Evolutionary conservation across 2,113 vertebrate species (phyloP).

Genomic region (Lepus timidus): DNA sequence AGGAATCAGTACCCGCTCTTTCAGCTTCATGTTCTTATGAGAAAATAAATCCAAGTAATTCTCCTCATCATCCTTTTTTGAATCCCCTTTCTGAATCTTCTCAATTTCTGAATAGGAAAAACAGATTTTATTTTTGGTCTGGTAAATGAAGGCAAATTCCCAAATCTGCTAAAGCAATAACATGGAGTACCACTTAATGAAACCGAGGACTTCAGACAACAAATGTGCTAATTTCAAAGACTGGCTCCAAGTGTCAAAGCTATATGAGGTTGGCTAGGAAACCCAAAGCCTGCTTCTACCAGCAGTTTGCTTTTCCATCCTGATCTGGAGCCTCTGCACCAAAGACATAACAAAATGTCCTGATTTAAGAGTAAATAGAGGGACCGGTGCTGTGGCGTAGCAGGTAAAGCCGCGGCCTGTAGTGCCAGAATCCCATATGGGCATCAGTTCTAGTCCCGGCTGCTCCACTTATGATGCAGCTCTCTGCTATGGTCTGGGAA

Average conservation of each 20-base stretch:
- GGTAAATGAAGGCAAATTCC: slow-evolving; percentile 57
- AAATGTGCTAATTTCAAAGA: slow-evolving; percentile 50
- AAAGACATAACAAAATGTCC: slow-evolving; percentile 16
- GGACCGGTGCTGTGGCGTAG: too few relatives aligned
- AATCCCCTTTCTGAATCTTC: slow-evolving; percentile 96
- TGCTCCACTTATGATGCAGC: too few relatives aligned
- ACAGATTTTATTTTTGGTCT: slow-evolving; percentile 77
- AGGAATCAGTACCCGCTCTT: slow-evolving; percentile 98
- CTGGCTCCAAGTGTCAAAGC: neutral
- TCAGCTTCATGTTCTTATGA: slow-evolving; percentile 98
- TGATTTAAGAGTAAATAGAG: neutral
- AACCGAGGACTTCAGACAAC: slow-evolving; percentile 14
- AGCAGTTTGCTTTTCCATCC: neutral
- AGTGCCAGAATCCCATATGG: too few relatives aligned
- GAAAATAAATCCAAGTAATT: slow-evolving; percentile 98
- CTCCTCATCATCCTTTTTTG: slow-evolving; percentile 96
- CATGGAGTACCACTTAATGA: neutral
- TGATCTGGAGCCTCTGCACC: neutral
- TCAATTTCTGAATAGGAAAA: slow-evolving; percentile 94
- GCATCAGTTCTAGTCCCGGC: too few relatives aligned
- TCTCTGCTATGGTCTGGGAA: too few relatives aligned
- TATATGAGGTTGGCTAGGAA: neutral
- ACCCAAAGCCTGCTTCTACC: neutral
- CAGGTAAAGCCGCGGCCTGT: too few relatives aligned
- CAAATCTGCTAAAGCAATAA: neutral